Base-by-base conservation (phyloP, 2,888 invertebrate genomes). In the Drosophila histrio region DNA sequence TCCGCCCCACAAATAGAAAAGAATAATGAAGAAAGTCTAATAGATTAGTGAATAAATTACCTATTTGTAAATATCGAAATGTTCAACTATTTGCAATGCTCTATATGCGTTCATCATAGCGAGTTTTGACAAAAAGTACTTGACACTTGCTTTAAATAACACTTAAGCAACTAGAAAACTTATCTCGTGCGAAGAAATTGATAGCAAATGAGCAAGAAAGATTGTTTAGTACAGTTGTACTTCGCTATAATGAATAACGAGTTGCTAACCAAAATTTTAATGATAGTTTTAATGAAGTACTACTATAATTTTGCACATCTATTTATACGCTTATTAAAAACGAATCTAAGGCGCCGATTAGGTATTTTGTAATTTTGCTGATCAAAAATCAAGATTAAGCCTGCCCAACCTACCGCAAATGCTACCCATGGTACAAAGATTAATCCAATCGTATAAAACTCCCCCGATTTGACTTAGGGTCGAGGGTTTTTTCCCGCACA, bases 381-480 rank as follows among this genome's bases (percentile, higher is more conserved):
- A 43, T 26, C 26, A 6, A 0, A 19, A 30, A 8, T 30, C 6
- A n/a, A n/a, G 28, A 21, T 30, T 13, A 30, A n/a, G 4, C 19
- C 26, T 2, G 3, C 9, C 0, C 17, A 39, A 73, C 84, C 90
- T 90, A 94, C 94, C 94, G 88, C 94, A 94, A 67, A 95, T 94
- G 28, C 94, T 93, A 87, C 94, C 94, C 84, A 95, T 90, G 3
- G 93, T 94, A 91, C 92, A 95, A 53, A 92, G 93, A 87, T 93
- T 93, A 1, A 95, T 91, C 64, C 94, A 92, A 8, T 94, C 94
- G 79, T 94, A 94, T 28, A 96, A 89, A n/a, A n/a, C n/a, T n/a
- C n/a, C n/a, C n/a, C n/a, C n/a, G n/a, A n/a, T n/a, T n/a, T n/a
- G n/a, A n/a, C n/a, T n/a, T n/a, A n/a, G n/a, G n/a, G n/a, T n/a